A percentile compares a stretch with the other conserved stretches of the same genome.
Evolutionary conservation across 2,888 invertebrate species (phyloP).

Genomic region (Meganola albula): DNA sequence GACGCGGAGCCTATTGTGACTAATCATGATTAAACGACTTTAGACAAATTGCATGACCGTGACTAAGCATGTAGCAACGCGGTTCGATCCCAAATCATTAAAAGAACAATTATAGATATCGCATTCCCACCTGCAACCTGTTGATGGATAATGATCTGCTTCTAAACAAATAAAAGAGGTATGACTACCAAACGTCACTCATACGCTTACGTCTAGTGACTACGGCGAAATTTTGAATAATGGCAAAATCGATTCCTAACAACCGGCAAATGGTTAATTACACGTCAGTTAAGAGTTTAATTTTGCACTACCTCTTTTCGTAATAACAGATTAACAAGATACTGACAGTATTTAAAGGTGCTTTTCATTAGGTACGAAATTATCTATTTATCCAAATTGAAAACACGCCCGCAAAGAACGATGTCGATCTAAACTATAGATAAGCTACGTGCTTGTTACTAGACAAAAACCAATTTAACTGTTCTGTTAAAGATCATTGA

Average conservation of each 20-base stretch:
- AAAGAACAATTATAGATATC: slow-evolving; percentile 77
- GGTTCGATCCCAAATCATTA: slow-evolving; percentile 72
- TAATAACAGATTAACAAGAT: slow-evolving; percentile 23
- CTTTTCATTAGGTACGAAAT: slow-evolving; percentile 27
- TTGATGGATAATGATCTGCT: slow-evolving; percentile 70
- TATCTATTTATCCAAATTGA: slow-evolving; percentile 39
- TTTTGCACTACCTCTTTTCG: slow-evolving; percentile 14
- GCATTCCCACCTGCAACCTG: slow-evolving; percentile 73
- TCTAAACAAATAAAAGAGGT: slow-evolving; percentile 68
- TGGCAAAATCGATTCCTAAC: no score
- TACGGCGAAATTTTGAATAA: no score
- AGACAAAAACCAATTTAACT: slow-evolving; percentile 60
- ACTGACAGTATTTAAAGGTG: slow-evolving; percentile 21
- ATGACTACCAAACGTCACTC: slow-evolving; percentile 39
- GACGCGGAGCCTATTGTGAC: slow-evolving; percentile 72
- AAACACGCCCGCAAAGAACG: slow-evolving; percentile 34
- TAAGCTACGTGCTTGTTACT: slow-evolving; percentile 44
- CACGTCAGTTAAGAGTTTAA: slow-evolving; percentile 7
- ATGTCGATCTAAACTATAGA: slow-evolving; percentile 43
- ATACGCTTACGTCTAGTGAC: no score
- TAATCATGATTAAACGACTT: slow-evolving; percentile 78
- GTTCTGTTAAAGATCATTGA: slow-evolving; percentile 60
- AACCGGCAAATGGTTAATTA: background rate
- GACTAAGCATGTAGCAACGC: slow-evolving; percentile 71
- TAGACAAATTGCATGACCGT: slow-evolving; percentile 77